phyloP scores from a whole-genome alignment of 2,888 invertebrate genomes.

The Hemistola chrysoprasaria region DNA sequence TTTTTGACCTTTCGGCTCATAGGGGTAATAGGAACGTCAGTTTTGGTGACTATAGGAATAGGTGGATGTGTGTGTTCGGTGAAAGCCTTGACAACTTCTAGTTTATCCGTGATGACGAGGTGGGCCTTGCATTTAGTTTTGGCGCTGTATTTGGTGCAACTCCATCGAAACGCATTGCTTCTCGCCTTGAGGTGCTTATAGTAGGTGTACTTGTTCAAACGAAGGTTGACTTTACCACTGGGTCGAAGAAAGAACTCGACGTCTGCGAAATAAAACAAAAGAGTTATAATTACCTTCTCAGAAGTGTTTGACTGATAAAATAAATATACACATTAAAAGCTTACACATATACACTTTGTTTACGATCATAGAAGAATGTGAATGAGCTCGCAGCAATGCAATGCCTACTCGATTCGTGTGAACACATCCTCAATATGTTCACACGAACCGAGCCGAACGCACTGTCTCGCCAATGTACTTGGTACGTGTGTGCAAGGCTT shows the following conservation, averaged over 20 bases:
- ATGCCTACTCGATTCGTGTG: too few relatives aligned
- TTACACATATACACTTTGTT: too few relatives aligned
- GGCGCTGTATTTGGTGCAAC: constrained; percentile 67
- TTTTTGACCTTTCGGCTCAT: not conserved
- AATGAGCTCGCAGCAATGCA: too few relatives aligned
- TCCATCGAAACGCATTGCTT: constrained; percentile 66
- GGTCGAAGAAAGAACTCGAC: constrained; percentile 68
- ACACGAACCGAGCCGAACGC: too few relatives aligned
- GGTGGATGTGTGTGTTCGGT: constrained; percentile 62
- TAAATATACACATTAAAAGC: too few relatives aligned
- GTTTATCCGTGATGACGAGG: constrained; percentile 64
- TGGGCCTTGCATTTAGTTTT: constrained; percentile 70
- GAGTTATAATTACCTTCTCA: too few relatives aligned
- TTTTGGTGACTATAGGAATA: constrained; percentile 39
- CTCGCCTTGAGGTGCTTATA: constrained; percentile 70
- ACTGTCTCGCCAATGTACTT: too few relatives aligned
- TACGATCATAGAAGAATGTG: too few relatives aligned
- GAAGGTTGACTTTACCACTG: constrained; percentile 63
- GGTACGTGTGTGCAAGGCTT: too few relatives aligned
- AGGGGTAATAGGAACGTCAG: too few relatives aligned
- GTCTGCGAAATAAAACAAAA: constrained; percentile 23
- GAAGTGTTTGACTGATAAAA: too few relatives aligned
- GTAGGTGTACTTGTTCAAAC: constrained; percentile 68
- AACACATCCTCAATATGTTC: too few relatives aligned
- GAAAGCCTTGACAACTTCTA: constrained; percentile 64